Evolutionary conservation across 2,888 invertebrate genomes (phyloP), one percentile per base, ranked within the genome.

Genomic region (Euproctis similis): DNA sequence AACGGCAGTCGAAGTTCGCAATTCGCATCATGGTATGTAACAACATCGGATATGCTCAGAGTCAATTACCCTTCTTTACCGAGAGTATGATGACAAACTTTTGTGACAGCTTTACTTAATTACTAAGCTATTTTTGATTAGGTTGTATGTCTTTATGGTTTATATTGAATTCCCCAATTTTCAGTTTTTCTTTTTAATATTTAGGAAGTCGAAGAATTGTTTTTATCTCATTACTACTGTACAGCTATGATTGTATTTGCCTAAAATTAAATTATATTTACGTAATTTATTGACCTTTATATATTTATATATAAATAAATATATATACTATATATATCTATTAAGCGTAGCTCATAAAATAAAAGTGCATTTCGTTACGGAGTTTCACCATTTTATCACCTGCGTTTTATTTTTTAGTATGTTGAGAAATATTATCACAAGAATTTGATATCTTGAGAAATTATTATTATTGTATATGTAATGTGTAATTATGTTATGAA

Each of bases 401-500:
- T 74, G 70, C 69, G 74, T 76, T 80, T 69, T n/a, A n/a, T n/a
- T n/a, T n/a, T n/a, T 66, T 43, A 68, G 66, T 68, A 71, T 64
- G 74, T 82, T 81, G 74, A 74, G 57, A 65, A 66, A 70, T 59
- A 48, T 47, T 53, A 68, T 74, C 73, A 66, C 68, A 65, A 74
- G 71, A 74, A 76, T 78, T 80, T 71, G 75, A 75, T 73, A 73
- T 75, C 74, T 73, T 74, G 74, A 75, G 75, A 81, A 80, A 80
- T 78, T 80, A 78, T 80, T n/a, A n/a, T n/a, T 77, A 81, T 81
- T 81, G 77, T 80, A 80, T 69, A 74, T 77, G 75, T 81, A 81
- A 68, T 53, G 72, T 84, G 81, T 84, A 82, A 84, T 81, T 81
- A 81, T 81, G 82, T 84, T 84, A 80, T 77, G 71, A 81, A 81